phyloP scores from a whole-genome alignment of 2,888 invertebrate genomes.

The Lycaena phlaeas region DNA sequence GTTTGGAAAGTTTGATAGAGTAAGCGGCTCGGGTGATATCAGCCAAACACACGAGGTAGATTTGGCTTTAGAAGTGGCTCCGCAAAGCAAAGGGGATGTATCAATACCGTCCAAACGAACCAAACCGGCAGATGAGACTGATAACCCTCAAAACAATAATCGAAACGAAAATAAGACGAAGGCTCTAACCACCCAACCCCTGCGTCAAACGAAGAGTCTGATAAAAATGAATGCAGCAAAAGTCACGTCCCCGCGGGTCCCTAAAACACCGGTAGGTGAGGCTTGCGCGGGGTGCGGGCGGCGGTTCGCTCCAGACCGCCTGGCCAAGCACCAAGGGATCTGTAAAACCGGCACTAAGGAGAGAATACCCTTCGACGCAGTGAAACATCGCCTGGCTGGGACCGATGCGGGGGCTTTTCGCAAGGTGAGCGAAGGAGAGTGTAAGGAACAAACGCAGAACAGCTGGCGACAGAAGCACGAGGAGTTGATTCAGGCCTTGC shows the following conservation, averaged over 20 bases:
- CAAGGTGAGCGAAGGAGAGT: slow-evolving; percentile 56
- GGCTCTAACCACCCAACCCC: too few relatives aligned
- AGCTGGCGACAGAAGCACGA: slow-evolving; percentile 95
- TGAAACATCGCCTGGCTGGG: slow-evolving; percentile 89
- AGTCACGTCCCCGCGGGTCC: slow-evolving; percentile 27
- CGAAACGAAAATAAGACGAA: too few relatives aligned
- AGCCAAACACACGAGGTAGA: too few relatives aligned
- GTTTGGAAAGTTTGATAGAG: too few relatives aligned
- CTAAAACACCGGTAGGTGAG: slow-evolving; percentile 29
- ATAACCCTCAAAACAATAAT: too few relatives aligned
- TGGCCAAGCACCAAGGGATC: slow-evolving; percentile 86
- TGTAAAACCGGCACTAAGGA: slow-evolving; percentile 86
- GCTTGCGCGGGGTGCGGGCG: slow-evolving; percentile 86
- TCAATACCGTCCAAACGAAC: too few relatives aligned
- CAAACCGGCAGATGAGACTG: too few relatives aligned
- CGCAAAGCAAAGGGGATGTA: too few relatives aligned
- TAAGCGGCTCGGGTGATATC: too few relatives aligned
- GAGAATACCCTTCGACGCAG: slow-evolving; percentile 92
- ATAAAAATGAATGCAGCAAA: slow-evolving; percentile 25
- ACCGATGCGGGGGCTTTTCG: slow-evolving; percentile 89
- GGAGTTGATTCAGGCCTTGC: slow-evolving; percentile 92
- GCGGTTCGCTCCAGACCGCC: slow-evolving; percentile 85
- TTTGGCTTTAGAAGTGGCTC: too few relatives aligned
- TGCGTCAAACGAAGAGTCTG: slow-evolving; percentile 23
- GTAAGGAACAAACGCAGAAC: slow-evolving; percentile 53